Evolutionary conservation across 2,888 invertebrate genomes (phyloP).

Genomic region (Nomada flava): DNA sequence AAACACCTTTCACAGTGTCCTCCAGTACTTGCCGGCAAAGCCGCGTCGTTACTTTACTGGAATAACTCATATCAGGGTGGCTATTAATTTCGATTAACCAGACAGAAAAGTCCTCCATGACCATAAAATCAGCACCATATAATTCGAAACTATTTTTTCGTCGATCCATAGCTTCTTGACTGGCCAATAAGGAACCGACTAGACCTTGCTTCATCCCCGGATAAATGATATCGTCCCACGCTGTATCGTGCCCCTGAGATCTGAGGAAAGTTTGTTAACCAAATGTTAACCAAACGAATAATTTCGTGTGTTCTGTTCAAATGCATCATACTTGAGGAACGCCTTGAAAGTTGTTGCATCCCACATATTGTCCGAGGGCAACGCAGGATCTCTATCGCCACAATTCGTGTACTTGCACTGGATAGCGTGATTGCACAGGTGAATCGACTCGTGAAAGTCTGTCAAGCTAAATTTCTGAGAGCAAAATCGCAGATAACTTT

Average conservation of each 20-base stretch:
- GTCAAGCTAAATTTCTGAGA: constrained; percentile 94
- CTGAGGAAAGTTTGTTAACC: constrained; percentile 81
- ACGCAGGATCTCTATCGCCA: constrained; percentile 88
- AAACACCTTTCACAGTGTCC: constrained; percentile 94
- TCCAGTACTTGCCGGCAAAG: constrained; percentile 95
- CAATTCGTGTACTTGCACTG: constrained; percentile 94
- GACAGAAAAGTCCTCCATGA: constrained; percentile 93
- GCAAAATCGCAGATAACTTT: constrained; percentile 96
- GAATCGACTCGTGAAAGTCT: constrained; percentile 96
- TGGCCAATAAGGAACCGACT: constrained; percentile 93
- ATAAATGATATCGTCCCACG: constrained; percentile 94
- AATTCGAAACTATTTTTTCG: constrained; percentile 94
- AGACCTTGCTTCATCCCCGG: constrained; percentile 94
- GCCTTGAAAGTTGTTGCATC: constrained; percentile 92
- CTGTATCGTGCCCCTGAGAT: constrained; percentile 90
- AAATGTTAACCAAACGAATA: not conserved
- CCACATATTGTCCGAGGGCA: constrained; percentile 98
- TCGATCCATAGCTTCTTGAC: constrained; percentile 94
- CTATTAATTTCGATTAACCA: constrained; percentile 98
- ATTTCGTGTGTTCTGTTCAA: not conserved
- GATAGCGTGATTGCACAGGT: constrained; percentile 96
- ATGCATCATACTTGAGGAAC: constrained; percentile 77
- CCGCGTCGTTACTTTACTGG: constrained; percentile 94
- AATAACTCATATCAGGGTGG: constrained; percentile 96
- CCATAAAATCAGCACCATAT: constrained; percentile 98